phyloP scores from a whole-genome alignment of 2,113 vertebrate genomes.

The Melanotaenia duboulayi region DNA sequence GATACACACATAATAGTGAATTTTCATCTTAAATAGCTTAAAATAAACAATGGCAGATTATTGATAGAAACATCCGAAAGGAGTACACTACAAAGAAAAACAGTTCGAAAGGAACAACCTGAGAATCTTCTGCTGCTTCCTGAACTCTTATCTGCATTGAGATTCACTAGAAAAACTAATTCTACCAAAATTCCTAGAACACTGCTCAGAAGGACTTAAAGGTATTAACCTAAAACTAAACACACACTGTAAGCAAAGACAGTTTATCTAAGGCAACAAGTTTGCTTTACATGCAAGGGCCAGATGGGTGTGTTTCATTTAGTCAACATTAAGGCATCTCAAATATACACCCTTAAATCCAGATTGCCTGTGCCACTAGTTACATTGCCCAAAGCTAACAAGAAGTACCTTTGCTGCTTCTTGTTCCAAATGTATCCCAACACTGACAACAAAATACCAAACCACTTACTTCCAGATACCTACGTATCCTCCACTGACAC shows the following conservation, averaged over 20 bases:
- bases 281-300: background rate
- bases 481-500: background rate
- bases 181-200: background rate
- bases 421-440: background rate
- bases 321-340: constrained; percentile 5
- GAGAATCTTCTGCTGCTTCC: background rate
- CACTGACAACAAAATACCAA: background rate
- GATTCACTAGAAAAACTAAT: background rate
- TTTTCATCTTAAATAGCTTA: background rate
- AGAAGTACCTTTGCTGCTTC: background rate
- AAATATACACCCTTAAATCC: constrained; percentile 1
- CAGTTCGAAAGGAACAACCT: background rate
- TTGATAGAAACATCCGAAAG: too few relatives aligned
- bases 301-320: constrained; percentile 5
- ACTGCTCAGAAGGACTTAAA: background rate
- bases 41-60: background rate
- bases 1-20: too few relatives aligned
- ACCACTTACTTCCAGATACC: constrained; percentile 12
- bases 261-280: background rate
- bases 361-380: background rate
- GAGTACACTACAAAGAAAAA: background rate
- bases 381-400: background rate
- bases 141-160: background rate
- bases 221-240: background rate
- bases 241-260: background rate